These are phyloP conservation scores for Glossophaga mutica DNA, from an alignment of 2,797 vertebrate genomes.

Conservation along the genomic window DNA sequence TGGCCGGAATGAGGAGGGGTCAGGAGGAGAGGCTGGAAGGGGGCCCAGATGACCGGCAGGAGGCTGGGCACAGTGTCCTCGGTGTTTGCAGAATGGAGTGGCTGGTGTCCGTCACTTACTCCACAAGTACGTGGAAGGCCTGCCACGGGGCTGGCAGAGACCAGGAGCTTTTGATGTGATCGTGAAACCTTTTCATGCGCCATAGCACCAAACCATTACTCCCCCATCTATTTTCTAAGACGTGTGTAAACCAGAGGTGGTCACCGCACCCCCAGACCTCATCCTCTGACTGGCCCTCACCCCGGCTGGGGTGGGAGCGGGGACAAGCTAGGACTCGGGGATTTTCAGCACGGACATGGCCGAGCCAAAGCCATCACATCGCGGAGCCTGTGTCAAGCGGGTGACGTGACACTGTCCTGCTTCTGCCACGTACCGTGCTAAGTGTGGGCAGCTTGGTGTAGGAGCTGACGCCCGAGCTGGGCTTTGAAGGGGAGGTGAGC, in stretches of 20 bases:
- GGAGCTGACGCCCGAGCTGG: conserved; percentile 4
- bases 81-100: neutral
- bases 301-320: neutral
- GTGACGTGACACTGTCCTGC: neutral
- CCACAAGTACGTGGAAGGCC: neutral
- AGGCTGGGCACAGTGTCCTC: rapidly evolving
- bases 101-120: neutral
- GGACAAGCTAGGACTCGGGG: neutral
- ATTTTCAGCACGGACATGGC: neutral
- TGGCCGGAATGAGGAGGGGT: neutral
- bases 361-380: neutral
- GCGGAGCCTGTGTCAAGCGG: neutral
- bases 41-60: neutral
- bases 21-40: neutral
- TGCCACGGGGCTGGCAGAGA: neutral
- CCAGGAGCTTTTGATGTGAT: neutral
- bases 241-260: neutral
- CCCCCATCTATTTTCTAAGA: neutral
- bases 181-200: neutral
- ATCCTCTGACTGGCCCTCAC: neutral
- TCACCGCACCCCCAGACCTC: neutral
- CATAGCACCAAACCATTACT: neutral
- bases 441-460: neutral
- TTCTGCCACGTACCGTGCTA: neutral
- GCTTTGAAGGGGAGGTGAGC: conserved; percentile 4